Evolutionary conservation across 2,888 invertebrate species (phyloP), one percentile per base, ranked within the genome.

Genomic region (Escarpia spicata): DNA sequence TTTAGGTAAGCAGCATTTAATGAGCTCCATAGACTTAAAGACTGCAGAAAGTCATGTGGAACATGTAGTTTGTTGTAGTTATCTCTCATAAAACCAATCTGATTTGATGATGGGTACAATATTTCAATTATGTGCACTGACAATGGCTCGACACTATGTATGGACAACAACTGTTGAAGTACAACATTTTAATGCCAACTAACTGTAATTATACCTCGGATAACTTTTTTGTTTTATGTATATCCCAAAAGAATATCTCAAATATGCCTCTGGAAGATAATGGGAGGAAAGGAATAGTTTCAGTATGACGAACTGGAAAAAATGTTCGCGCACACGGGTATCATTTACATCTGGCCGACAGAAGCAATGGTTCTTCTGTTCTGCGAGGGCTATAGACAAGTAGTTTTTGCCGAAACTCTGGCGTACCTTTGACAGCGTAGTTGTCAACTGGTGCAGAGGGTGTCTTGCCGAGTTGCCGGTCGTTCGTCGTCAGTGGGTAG

Each of bases 401-500:
- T 75, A n/a, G 75, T 75, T 75, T 75, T 75, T 75, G 75, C 75
- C 2, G 26, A 3, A 75, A 75, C 75, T 26, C n/a, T 75, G 75
- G 75, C 75, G n/a, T 75, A 75, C 75, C 75, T 75, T 75, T 75
- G 75, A 26, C 19, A 75, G 75, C 75, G 26, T 75, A 26, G 75
- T 75, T 75, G 75, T 75, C 75, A n/a, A n/a, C n/a, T 6, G 75
- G 75, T 75, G 75, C 19, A 75, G 75, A 75, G 19, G 44, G 91
- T 91, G 43, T 92, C 91, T 60, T 91, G 92, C 92, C 92, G 91
- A 43, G 92, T 43, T 31, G 92, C 26, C 37, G 90, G 43, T 37
- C 90, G 19, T 26, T 92, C 52, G 52, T 43, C 90, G 60, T 52
- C 90, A 19, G 44, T 52, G 75, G 75, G 26, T 75, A 75, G n/a